A percentile compares a stretch with the other conserved stretches of the same genome.
Evolutionary conservation across 2,797 vertebrate genomes (phyloP).

Genomic region (Cyclura pinguis): DNA sequence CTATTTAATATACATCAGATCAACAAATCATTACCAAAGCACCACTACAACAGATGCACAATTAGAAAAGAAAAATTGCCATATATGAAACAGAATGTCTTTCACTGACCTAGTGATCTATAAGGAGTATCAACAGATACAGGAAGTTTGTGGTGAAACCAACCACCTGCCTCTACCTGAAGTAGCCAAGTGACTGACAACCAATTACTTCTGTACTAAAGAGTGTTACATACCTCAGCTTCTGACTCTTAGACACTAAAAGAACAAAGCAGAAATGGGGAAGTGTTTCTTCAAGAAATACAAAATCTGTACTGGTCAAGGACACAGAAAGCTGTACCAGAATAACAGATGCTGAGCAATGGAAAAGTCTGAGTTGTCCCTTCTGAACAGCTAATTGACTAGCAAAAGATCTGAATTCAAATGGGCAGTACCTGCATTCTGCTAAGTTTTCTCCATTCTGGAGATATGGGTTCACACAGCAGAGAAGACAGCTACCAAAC

Average conservation of each 20-base stretch:
- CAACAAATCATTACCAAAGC: slow-evolving; percentile 47
- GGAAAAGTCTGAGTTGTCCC: neutral
- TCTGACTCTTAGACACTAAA: neutral
- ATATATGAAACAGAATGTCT: neutral
- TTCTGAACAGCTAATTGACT: neutral
- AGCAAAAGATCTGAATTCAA: neutral
- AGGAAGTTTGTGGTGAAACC: slow-evolving; percentile 13
- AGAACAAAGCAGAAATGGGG: neutral
- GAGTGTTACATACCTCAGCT: neutral
- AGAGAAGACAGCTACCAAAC: neutral
- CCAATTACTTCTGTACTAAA: neutral
- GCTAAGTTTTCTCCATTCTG: neutral
- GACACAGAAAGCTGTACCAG: neutral
- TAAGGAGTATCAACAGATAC: slow-evolving; percentile 1
- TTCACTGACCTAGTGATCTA: neutral
- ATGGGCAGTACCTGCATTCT: neutral
- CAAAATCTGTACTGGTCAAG: neutral
- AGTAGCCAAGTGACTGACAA: neutral
- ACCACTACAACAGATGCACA: neutral
- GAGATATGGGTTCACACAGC: neutral
- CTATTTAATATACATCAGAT: slow-evolving; percentile 25
- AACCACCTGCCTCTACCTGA: neutral
- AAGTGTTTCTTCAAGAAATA: neutral
- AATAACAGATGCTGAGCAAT: neutral
- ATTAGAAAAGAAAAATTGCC: neutral